Evolutionary conservation across 2,113 vertebrate species (phyloP).

Genomic region (Salvelinus namaycush): DNA sequence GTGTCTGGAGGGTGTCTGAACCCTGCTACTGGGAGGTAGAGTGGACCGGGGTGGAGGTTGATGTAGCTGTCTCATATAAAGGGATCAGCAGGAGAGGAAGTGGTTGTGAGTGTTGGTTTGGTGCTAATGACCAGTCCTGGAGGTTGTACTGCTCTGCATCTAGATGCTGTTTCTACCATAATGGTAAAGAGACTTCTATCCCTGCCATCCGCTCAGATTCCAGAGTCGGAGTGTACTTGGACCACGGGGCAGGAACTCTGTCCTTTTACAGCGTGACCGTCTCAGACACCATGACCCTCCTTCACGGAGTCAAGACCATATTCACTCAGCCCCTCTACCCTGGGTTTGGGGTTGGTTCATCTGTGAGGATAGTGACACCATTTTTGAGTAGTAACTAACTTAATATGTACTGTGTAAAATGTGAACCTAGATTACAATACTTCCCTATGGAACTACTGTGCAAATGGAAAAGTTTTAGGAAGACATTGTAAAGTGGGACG

Average conservation of each 20-base stretch:
- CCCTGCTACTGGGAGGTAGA: constrained; percentile 65
- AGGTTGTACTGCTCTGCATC: constrained; percentile 62
- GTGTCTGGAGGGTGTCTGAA: constrained; percentile 3
- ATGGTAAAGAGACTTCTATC: constrained; percentile 42
- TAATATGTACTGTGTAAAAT: no score
- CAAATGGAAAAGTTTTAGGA: no score
- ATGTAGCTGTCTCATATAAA: constrained; percentile 76
- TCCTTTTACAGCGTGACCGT: constrained; percentile 75
- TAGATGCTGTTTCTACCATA: constrained; percentile 75
- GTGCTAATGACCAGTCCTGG: constrained; percentile 72
- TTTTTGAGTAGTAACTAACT: no score
- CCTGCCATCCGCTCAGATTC: constrained; percentile 15
- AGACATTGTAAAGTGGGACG: no score
- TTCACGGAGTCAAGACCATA: constrained; percentile 44
- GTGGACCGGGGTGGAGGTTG: constrained; percentile 64
- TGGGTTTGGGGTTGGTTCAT: constrained; percentile 61
- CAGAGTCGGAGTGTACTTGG: constrained; percentile 73
- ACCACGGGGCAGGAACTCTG: constrained; percentile 68
- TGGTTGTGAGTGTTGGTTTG: constrained; percentile 60
- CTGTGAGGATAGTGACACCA: constrained; percentile 31
- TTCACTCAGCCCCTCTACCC: constrained; percentile 58
- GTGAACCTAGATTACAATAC: no score
- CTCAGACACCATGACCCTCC: constrained; percentile 40
- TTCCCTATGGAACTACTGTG: no score
- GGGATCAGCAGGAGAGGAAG: constrained; percentile 45